Conservation (phyloP, 2,888 invertebrate species). For the Oxytorus armatus region DNA sequence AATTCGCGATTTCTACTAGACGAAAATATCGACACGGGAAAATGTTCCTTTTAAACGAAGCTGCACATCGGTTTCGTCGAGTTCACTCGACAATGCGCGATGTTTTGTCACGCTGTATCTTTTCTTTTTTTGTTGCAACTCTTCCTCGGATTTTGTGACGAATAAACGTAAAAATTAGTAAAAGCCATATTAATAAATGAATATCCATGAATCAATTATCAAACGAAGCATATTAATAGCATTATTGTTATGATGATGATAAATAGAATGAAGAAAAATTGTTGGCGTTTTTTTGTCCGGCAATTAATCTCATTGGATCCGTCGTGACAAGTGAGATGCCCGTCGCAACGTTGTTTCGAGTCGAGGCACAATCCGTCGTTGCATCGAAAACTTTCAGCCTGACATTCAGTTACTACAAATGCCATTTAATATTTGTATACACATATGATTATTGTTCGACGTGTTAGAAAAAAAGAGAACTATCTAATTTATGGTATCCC, state of each 20-base stretch:
- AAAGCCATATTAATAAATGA: constrained; percentile 20
- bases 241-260: constrained; percentile 10
- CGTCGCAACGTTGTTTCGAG: constrained; percentile 86
- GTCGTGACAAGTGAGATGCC: constrained; percentile 86
- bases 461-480: constrained; percentile 31
- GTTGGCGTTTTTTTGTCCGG: constrained; percentile 80
- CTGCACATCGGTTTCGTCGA: neutral
- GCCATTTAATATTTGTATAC: constrained; percentile 32
- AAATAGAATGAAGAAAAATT: neutral
- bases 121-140: neutral
- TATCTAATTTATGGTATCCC: constrained; percentile 34
- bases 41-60: too few relatives aligned
- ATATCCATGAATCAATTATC: constrained; percentile 41
- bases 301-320: constrained; percentile 88
- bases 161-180: constrained; percentile 34
- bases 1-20: too few relatives aligned
- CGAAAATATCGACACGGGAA: too few relatives aligned
- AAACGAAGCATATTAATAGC: constrained; percentile 44
- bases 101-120: neutral
- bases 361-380: constrained; percentile 86
- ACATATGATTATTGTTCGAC: neutral
- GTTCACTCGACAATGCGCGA: neutral
- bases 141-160: neutral
- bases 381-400: constrained; percentile 86
- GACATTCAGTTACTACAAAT: constrained; percentile 78